Evolutionary conservation across 2,797 vertebrate genomes (phyloP).

Genomic region (Limnodromus scolopaceus): DNA sequence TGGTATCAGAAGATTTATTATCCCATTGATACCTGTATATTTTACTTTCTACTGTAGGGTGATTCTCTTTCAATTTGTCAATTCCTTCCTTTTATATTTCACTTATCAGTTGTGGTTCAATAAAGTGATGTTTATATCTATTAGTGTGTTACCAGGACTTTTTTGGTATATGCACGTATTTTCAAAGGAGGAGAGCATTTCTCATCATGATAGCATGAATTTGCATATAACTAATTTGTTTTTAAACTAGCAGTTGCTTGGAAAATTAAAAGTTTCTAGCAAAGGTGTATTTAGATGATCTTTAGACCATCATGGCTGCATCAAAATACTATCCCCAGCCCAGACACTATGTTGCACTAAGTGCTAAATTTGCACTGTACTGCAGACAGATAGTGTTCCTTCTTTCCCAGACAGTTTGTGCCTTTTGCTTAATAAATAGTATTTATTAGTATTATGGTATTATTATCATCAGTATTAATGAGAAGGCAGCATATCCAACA

Average conservation of each 20-base stretch:
- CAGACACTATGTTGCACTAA: background rate
- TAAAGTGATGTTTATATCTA: background rate
- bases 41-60: background rate
- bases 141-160: background rate
- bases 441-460: too few species aligned
- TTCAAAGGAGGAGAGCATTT: background rate
- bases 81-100: background rate
- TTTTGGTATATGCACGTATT: background rate
- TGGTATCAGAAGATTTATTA: background rate
- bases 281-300: background rate
- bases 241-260: background rate
- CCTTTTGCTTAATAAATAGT: background rate
- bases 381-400: background rate
- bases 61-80: background rate
- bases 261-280: background rate
- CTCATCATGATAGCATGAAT: background rate
- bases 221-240: background rate
- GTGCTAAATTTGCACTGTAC: background rate
- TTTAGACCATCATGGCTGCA: background rate
- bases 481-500: background rate
- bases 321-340: background rate
- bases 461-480: background rate
- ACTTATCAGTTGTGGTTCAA: background rate
- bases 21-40: background rate
- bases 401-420: background rate